Conservation (phyloP, 2,888 invertebrate species). For the Andrena hattorfiana region DNA sequence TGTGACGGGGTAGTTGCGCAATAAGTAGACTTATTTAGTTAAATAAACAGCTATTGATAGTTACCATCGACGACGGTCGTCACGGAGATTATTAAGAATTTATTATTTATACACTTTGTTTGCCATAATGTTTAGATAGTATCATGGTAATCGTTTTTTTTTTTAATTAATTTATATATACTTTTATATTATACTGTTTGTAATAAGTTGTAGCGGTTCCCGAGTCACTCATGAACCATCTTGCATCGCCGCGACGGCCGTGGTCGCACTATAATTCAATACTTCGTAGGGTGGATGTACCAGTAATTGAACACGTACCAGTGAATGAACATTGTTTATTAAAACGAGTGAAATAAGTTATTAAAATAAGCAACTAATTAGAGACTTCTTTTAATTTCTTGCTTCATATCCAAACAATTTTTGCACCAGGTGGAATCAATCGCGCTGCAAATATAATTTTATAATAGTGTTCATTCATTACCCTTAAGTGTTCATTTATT, state of each 20-base stretch:
- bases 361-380: too few species aligned
- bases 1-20: conserved; percentile 24
- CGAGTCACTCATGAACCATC: not conserved
- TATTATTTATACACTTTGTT: not conserved
- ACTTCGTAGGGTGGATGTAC: not conserved
- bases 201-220: not conserved
- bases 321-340: too few species aligned
- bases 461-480: too few species aligned
- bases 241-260: not conserved
- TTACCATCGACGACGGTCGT: conserved; percentile 5
- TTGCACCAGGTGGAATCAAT: too few species aligned
- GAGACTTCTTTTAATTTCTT: too few species aligned
- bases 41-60: conserved; percentile 31
- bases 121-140: not conserved
- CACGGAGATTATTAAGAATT: conserved; percentile 20
- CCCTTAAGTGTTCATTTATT: too few species aligned
- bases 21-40: conserved; percentile 34
- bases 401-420: too few species aligned
- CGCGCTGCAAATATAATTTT: too few species aligned
- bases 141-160: not conserved
- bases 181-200: not conserved
- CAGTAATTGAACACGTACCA: not conserved
- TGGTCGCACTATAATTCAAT: not conserved
- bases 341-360: too few species aligned
- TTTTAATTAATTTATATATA: not conserved